Evolutionary conservation across 2,888 invertebrate genomes (phyloP).

Genomic region (Entomobrya multifasciata): DNA sequence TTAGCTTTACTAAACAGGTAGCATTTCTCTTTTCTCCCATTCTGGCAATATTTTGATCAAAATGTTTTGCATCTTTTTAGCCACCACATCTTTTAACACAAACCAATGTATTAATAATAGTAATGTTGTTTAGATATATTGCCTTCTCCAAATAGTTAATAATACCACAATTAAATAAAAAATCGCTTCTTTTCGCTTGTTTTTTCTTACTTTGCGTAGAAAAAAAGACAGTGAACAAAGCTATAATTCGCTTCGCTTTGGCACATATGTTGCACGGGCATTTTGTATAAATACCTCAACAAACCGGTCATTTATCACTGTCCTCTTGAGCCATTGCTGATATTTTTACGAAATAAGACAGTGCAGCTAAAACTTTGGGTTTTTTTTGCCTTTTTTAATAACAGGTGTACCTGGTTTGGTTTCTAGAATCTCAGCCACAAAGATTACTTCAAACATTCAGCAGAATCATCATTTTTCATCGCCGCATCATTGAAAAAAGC

Average conservation of each 20-base stretch:
- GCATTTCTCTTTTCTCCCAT: not conserved
- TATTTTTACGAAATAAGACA: not conserved
- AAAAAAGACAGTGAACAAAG: no score
- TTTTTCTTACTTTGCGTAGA: no score
- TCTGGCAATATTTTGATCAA: not conserved
- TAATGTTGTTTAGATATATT: no score
- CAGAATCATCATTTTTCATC: not conserved
- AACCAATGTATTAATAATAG: not conserved
- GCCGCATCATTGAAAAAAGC: not conserved
- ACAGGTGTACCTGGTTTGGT: slow-evolving; percentile 12
- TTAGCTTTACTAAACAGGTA: not conserved
- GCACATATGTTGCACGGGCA: not conserved
- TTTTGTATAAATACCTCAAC: slow-evolving; percentile 10
- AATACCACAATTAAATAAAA: no score
- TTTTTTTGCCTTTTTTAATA: not conserved
- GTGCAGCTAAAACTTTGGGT: not conserved
- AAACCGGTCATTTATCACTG: slow-evolving; percentile 70
- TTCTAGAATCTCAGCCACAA: not conserved
- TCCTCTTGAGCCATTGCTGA: slow-evolving; percentile 23
- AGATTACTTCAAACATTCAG: not conserved
- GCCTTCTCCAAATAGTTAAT: no score
- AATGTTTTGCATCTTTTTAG: not conserved
- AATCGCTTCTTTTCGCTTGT: slow-evolving; percentile 24
- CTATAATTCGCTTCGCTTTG: no score
- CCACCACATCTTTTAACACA: not conserved